Conservation (phyloP, 2,888 invertebrate genomes). For the Dasysyrphus tricinctus region DNA sequence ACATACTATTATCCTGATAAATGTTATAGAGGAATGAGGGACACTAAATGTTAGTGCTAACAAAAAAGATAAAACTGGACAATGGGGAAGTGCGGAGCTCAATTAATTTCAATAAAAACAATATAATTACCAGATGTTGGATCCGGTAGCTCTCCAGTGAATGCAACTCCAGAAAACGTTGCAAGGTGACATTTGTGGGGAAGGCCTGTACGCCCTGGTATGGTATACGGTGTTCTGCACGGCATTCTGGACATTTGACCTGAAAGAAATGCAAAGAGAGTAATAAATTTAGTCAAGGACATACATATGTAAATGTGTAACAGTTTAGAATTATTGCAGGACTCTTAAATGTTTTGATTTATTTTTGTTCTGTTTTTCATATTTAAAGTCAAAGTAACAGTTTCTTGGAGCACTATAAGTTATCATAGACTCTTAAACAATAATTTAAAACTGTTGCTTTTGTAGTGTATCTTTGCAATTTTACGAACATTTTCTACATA, state of each 20-base stretch:
- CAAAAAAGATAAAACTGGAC: not conserved
- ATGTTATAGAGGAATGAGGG: not conserved
- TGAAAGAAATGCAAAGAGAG: constrained; percentile 79
- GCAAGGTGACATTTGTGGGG: constrained; percentile 97
- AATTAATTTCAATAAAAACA: constrained; percentile 69
- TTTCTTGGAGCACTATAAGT: no score
- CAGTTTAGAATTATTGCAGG: not conserved
- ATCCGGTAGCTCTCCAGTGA: constrained; percentile 95
- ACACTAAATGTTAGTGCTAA: not conserved
- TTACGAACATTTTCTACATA: no score
- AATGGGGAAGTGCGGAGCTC: not conserved
- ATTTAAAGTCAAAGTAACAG: no score
- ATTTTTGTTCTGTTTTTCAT: not conserved
- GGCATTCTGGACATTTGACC: constrained; percentile 99
- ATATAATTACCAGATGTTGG: constrained; percentile 88
- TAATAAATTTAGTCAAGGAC: not conserved
- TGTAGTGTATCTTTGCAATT: no score
- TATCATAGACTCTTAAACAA: no score
- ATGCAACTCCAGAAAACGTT: constrained; percentile 96
- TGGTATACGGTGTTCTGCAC: constrained; percentile 97
- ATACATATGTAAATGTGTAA: not conserved
- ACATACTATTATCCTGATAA: not conserved
- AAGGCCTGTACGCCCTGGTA: constrained; percentile 97
- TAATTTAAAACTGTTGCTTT: no score
- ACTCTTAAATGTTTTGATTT: not conserved